phyloP scores from a whole-genome alignment of 2,797 vertebrate species.

The Holocentrus rufus region DNA sequence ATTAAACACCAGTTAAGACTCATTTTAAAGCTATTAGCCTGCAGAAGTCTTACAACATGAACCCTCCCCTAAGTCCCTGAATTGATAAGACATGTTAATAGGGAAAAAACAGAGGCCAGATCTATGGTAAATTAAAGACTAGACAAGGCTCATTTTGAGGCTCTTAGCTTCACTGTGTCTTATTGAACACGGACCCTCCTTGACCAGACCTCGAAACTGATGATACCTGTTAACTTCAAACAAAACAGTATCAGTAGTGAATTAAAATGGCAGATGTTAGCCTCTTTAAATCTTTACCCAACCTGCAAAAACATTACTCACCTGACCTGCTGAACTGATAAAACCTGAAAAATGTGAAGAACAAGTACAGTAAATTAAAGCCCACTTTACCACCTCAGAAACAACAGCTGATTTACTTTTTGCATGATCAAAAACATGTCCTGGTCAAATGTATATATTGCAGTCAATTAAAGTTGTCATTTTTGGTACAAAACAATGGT shows the following conservation, averaged over 20 bases:
- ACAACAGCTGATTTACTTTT: too few species aligned
- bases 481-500: too few species aligned
- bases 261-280: not conserved
- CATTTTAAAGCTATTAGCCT: slow-evolving; percentile 94
- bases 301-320: not conserved
- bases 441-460: too few species aligned
- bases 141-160: slow-evolving; percentile 50
- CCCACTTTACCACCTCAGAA: too few species aligned
- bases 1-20: slow-evolving; percentile 87
- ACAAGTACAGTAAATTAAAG: not conserved
- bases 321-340: not conserved
- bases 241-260: not conserved
- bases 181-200: not conserved
- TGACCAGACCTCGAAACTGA: too few species aligned
- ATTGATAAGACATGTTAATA: slow-evolving; percentile 56
- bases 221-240: not conserved
- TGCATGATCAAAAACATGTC: too few species aligned
- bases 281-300: not conserved
- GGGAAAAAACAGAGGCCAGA: slow-evolving; percentile 24
- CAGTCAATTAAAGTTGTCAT: not conserved
- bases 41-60: slow-evolving; percentile 81
- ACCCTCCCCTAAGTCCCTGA: slow-evolving; percentile 77
- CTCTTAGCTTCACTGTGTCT: not conserved
- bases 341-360: not conserved
- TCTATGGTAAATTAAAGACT: slow-evolving; percentile 39